A percentile compares a stretch with the other conserved stretches of the same genome.
These are phyloP conservation scores for Xylocopa sonorina DNA, from an alignment of 1,140 invertebrate genomes.

Conservation along the genomic window DNA sequence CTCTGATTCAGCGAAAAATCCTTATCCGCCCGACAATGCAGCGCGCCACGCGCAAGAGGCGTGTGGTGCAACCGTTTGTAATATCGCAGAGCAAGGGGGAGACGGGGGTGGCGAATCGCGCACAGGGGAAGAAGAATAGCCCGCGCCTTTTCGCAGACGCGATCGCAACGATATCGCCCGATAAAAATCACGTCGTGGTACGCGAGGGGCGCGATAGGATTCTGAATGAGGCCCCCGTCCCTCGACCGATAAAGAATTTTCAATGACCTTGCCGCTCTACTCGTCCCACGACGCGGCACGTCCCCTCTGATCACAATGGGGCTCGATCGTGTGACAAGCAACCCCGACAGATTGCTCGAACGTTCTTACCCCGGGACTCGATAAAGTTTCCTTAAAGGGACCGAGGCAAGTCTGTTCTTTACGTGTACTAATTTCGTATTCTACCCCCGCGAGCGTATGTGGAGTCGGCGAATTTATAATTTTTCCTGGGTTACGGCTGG, in stretches of 20 bases:
- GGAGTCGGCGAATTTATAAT: no score
- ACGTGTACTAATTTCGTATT: background rate
- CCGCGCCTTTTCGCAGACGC: conserved; percentile 7
- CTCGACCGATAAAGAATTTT: conserved; percentile 15
- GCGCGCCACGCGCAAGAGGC: conserved; percentile 9
- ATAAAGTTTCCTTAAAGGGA: background rate
- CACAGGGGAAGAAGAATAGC: conserved; percentile 11
- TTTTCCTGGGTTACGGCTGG: no score
- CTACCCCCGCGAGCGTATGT: background rate
- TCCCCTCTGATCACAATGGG: background rate
- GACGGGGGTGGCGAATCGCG: background rate
- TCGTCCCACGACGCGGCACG: background rate
- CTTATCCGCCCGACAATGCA: conserved; percentile 53
- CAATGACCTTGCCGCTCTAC: background rate
- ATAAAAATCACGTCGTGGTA: conserved; percentile 21
- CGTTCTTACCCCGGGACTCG: no score
- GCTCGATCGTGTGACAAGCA: background rate
- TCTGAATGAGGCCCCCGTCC: conserved; percentile 10
- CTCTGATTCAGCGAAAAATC: conserved; percentile 45
- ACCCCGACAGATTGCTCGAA: background rate
- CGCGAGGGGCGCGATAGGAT: background rate
- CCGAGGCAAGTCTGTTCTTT: background rate
- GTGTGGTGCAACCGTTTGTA: conserved; percentile 20
- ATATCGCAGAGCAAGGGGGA: background rate
- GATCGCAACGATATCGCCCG: conserved; percentile 28